These are phyloP conservation scores for Zaprionus lineosus DNA, from an alignment of 2,888 invertebrate genomes.

Conservation along the genomic window DNA sequence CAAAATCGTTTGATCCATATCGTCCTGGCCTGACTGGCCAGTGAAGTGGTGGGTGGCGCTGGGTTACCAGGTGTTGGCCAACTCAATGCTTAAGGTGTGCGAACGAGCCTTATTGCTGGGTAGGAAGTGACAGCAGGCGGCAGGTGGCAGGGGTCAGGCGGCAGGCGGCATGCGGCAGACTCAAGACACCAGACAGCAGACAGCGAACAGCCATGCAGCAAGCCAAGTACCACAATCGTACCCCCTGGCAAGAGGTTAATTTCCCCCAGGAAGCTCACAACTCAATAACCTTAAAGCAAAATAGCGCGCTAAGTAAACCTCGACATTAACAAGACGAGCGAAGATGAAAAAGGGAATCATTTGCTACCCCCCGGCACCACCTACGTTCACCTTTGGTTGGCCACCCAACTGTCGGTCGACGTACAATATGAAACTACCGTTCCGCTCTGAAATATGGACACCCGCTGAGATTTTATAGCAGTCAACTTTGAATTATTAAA, in stretches of 20 bases:
- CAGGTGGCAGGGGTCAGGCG: neutral
- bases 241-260: constrained; percentile 72
- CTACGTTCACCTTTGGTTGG: constrained; percentile 35
- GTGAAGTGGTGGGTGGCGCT: neutral
- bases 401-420: constrained; percentile 29
- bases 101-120: constrained; percentile 2
- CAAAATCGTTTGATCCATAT: constrained; percentile 78
- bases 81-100: neutral
- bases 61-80: too few species aligned
- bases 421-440: constrained; percentile 72
- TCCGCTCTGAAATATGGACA: constrained; percentile 62
- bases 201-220: constrained; percentile 38
- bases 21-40: constrained; percentile 29
- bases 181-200: constrained; percentile 2
- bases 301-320: constrained; percentile 71
- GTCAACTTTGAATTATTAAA: constrained; percentile 77
- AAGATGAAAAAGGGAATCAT: constrained; percentile 42
- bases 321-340: constrained; percentile 59
- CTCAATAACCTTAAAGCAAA: constrained; percentile 72
- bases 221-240: constrained; percentile 36
- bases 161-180: neutral
- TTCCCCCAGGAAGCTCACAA: constrained; percentile 70
- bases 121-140: constrained; percentile 8
- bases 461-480: constrained; percentile 76
- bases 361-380: constrained; percentile 31